Evolutionary conservation across 2,888 invertebrate genomes (phyloP), one percentile per base, ranked within the genome.

Genomic region (Phaonia tiefii): DNA sequence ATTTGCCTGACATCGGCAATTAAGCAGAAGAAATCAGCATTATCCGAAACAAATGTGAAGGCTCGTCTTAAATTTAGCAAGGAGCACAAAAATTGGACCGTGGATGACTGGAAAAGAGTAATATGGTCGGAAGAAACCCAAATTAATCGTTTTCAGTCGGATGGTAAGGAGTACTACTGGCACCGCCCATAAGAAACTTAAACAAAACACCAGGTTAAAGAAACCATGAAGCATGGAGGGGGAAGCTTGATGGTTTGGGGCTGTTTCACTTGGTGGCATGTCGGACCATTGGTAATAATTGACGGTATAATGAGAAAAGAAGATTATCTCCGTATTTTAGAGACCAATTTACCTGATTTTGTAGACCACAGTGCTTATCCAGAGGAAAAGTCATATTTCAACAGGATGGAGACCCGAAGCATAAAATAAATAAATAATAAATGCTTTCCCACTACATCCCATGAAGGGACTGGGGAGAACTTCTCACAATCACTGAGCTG

Each of bases 1-100:
- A 49, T 49, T 49, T 17, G 49, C 8, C 49, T 49, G 20, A 20
- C 20, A 49, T 49, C 49, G 15, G 49, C 49, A 20, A 8, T 44
- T 1, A 20, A 42, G 13, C 20, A 39, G 15, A 42, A 42, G 8
- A 42, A 22, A 44, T 20, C 26, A 46, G n/a, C 15, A 46, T 46
- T 46, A 11, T 44, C 44, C 44, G 4, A 10, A 44, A 44, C 10
- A 11, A 44, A 44, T 44, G 44, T 44, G n/a, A n/a, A 2, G 44
- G 44, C 44, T 10, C 44, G 44, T 8, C 44, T 8, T n/a, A 44
- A 44, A n/a, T 44, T 44, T 44, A 13, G 44, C 44, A 44, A 44
- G n/a, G 44, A 44, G 44, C 44, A 44, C 13, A 44, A 44, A 44
- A 44, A 44, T 44, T 44, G 44, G 44, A 44, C 13, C 44, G 5